Conservation (phyloP, 2,888 invertebrate species). For the Trissolcus japonicus region DNA sequence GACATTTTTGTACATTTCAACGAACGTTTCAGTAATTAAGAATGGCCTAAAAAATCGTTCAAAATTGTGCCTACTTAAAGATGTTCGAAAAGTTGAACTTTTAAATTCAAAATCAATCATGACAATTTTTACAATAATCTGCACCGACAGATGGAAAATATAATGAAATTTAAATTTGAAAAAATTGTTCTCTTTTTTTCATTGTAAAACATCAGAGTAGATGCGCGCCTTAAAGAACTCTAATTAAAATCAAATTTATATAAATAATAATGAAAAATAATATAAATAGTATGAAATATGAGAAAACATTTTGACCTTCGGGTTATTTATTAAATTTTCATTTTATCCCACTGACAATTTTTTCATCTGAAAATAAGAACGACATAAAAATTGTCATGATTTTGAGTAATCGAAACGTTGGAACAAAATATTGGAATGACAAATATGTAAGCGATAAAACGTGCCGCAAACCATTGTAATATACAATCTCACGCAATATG, state of each 20-base stretch:
- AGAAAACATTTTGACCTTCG: neutral
- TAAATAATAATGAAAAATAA: conserved; percentile 44
- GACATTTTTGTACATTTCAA: too few relatives aligned
- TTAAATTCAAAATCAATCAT: too few relatives aligned
- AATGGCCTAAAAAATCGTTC: too few relatives aligned
- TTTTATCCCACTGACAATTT: too few relatives aligned
- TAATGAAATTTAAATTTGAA: conserved; percentile 66
- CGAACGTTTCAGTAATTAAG: conserved; percentile 4
- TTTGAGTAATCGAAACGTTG: neutral
- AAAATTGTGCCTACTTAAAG: too few relatives aligned
- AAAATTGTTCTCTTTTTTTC: conserved; percentile 69
- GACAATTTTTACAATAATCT: too few relatives aligned
- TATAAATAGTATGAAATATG: neutral
- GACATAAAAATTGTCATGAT: too few relatives aligned
- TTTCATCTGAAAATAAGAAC: too few relatives aligned
- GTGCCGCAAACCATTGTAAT: conserved; percentile 59
- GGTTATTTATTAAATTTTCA: too few relatives aligned
- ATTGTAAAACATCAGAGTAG: conserved; percentile 70
- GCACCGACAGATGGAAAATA: too few relatives aligned
- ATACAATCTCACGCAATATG: conserved; percentile 29
- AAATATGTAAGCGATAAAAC: conserved; percentile 50
- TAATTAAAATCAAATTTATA: conserved; percentile 69
- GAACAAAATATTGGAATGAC: conserved; percentile 16
- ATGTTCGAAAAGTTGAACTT: too few relatives aligned
- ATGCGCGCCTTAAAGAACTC: conserved; percentile 72